Percentiles rank a stretch among this genome's conserved stretches.
Conservation (phyloP, 2,888 invertebrate genomes). For the Eristalis pertinax region DNA sequence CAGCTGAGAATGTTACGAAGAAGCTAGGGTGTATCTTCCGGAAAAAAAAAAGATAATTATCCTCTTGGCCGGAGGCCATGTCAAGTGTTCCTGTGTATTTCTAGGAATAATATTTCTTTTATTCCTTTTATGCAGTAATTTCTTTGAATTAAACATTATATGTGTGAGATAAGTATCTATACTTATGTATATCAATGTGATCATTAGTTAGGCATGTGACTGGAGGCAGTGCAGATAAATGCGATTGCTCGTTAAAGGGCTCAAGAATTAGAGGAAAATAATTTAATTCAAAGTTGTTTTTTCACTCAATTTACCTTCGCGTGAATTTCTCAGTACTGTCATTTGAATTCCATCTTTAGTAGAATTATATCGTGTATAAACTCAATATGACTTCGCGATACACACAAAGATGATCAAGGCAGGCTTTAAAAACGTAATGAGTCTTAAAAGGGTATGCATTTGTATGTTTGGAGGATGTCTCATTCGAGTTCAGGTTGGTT, state of each 20-base stretch:
- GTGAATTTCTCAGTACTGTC: background rate
- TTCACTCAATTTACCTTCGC: background rate
- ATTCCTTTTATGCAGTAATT: background rate
- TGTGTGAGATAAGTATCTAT: background rate
- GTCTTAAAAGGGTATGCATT: too few relatives aligned
- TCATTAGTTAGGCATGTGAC: background rate
- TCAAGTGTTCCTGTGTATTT: too few relatives aligned
- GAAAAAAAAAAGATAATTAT: too few relatives aligned
- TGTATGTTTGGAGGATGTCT: fast-evolving
- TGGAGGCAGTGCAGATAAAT: background rate
- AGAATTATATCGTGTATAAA: background rate
- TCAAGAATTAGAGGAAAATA: background rate
- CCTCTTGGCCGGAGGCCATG: too few relatives aligned
- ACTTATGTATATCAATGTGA: background rate
- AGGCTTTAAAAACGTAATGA: too few relatives aligned
- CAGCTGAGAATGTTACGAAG: too few relatives aligned
- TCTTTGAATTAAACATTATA: too few relatives aligned
- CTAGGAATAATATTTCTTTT: background rate
- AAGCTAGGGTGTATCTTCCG: too few relatives aligned
- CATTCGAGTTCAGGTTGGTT: too few relatives aligned
- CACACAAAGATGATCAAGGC: background rate
- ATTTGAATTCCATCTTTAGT: background rate
- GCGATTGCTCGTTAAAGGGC: background rate
- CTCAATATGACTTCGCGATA: background rate
- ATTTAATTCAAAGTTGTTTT: background rate